These are phyloP conservation scores for Myathropa florea DNA, from an alignment of 2,888 invertebrate genomes.

Conservation along the genomic window DNA sequence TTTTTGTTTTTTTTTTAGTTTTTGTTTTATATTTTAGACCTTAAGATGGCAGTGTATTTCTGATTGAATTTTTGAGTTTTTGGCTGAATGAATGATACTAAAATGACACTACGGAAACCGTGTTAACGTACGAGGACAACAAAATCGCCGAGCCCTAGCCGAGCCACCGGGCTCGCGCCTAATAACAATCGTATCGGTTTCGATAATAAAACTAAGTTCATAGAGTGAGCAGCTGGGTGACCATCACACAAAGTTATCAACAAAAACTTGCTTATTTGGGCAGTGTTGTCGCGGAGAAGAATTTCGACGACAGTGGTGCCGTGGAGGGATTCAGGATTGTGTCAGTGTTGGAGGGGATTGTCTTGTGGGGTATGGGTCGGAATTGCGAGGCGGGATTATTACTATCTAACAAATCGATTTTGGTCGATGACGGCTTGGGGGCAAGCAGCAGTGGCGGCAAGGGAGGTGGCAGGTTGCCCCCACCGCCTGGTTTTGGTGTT, in stretches of 20 bases:
- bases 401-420: conserved; percentile 72
- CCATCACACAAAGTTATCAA: background rate
- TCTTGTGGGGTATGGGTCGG: conserved; percentile 81
- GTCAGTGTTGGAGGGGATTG: conserved; percentile 75
- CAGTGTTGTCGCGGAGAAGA: conserved; percentile 80
- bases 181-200: conserved; percentile 48
- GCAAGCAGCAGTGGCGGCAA: conserved; percentile 72
- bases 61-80: conserved; percentile 20
- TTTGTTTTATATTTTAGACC: conserved; percentile 34
- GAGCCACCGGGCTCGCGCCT: conserved; percentile 36
- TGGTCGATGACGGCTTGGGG: conserved; percentile 71
- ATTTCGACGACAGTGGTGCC: conserved; percentile 79
- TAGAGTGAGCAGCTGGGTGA: background rate
- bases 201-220: background rate
- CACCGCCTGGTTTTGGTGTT: conserved; percentile 75
- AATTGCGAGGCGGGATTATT: conserved; percentile 80
- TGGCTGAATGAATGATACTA: conserved; percentile 47
- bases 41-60: conserved; percentile 54
- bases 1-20: conserved; percentile 46
- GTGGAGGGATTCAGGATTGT: conserved; percentile 78
- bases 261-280: conserved; percentile 77
- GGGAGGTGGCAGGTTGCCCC: conserved; percentile 61
- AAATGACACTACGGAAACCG: conserved; percentile 61
- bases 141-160: conserved; percentile 30
- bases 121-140: conserved; percentile 44